Evolutionary conservation across 2,113 vertebrate genomes (phyloP).

Genomic region (Zosterops pallidus): DNA sequence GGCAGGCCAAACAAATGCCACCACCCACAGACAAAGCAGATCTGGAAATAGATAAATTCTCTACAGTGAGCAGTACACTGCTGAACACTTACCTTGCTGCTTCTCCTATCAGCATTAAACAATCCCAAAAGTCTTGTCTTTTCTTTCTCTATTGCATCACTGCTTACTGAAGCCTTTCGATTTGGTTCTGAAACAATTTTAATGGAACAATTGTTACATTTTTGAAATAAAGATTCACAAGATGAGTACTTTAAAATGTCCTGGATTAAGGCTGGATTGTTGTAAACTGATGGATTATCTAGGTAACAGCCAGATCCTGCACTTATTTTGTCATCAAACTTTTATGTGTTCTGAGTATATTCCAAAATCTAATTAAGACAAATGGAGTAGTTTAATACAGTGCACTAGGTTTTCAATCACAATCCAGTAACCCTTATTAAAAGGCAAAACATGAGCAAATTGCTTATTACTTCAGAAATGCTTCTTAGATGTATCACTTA

Average conservation of each 20-base stretch:
- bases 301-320: not conserved
- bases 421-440: not conserved
- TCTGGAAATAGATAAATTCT: not conserved
- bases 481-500: not conserved
- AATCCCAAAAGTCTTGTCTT: slow-evolving; percentile 87
- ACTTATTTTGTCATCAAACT: not conserved
- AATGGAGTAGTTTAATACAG: not conserved
- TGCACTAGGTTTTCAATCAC: not conserved
- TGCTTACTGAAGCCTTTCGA: slow-evolving; percentile 74
- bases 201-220: slow-evolving; percentile 5
- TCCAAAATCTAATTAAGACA: not conserved
- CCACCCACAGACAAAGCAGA: not conserved
- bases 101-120: slow-evolving; percentile 83
- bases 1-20: not conserved
- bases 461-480: not conserved
- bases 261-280: not conserved
- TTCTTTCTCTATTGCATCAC: slow-evolving; percentile 77
- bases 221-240: not conserved
- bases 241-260: not conserved
- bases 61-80: not conserved
- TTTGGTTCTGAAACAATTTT: slow-evolving; percentile 76
- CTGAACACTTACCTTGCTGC: slow-evolving; percentile 80
- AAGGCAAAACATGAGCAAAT: not conserved
- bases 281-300: not conserved
- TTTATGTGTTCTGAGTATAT: not conserved